Evolutionary conservation across 1,140 invertebrate genomes (phyloP), one percentile per base, ranked within the genome.

Genomic region (Ceratina calcarata): DNA sequence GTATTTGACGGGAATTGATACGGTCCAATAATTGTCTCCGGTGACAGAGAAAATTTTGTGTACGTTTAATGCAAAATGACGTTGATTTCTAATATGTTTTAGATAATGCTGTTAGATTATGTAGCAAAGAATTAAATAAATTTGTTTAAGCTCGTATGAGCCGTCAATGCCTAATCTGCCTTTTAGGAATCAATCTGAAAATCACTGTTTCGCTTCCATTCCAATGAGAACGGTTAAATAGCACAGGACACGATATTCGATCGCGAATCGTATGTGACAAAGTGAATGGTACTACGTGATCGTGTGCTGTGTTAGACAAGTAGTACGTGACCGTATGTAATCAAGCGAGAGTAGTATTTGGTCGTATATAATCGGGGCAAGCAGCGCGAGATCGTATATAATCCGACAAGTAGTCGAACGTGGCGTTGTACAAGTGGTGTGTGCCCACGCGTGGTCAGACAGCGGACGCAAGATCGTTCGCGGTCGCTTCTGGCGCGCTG

Each of bases 361-460:
- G 15, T 51, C 74, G 22, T 68, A 69, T 49, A 57, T 69, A 68
- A 76, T 68, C 73, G 37, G 18, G 12, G 64, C 66, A 69, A 60
- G 74, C 68, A 69, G 32, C 51, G 22, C 16, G 12, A 18, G 74
- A 78, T 53, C 75, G 58, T 78, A 62, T 71, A 53, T 78, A 78
- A 78, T 78, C 67, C 58, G n/a, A 62, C 67, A 16, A 37, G 75
- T 61, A 53, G 67, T 18, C 18, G 16, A 27, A n/a, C n/a, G 58
- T 24, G 2, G 1, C 66, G 15, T 32, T 53, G n/a, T 22, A 22
- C 75, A 18, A 78, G 75, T 78, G n/a, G 75, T 45, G 37, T 37
- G n/a, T 7, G 58, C 15, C 10, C 6, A 8, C n/a, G 58, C 13
- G n/a, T 45, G 75, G 37, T 24, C 68, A 24, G 45, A 16, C 57